Conservation (phyloP, 2,113 vertebrate species). For the Oreochromis spilurus region DNA sequence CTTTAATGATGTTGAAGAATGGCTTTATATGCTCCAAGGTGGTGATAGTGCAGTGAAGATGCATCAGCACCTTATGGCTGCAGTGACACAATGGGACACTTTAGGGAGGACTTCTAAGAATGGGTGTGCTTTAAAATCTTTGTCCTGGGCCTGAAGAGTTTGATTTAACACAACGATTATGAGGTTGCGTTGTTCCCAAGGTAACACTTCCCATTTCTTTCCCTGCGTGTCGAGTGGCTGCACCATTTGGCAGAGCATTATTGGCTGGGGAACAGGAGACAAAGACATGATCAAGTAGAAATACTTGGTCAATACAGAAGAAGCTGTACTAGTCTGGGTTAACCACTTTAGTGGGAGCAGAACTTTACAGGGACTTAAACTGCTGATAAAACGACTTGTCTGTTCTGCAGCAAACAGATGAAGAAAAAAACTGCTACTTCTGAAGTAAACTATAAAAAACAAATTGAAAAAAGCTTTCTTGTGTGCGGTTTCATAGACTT, state of each 20-base stretch:
- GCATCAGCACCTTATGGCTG: not conserved
- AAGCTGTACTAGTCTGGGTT: not conserved
- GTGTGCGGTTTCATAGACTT: not conserved
- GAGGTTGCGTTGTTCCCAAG: conserved; percentile 38
- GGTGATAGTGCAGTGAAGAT: not conserved
- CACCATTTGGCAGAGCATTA: not conserved
- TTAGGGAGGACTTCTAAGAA: not conserved
- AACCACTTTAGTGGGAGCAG: not conserved
- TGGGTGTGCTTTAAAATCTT: not conserved
- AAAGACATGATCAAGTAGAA: not conserved
- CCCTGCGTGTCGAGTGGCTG: not conserved
- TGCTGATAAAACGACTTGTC: not conserved
- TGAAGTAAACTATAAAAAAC: not conserved
- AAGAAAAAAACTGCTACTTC: not conserved
- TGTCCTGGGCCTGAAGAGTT: not conserved
- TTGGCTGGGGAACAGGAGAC: not conserved
- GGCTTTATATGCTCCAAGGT: not conserved
- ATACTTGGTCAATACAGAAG: not conserved
- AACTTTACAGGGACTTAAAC: not conserved
- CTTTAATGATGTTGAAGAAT: not conserved
- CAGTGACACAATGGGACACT: not conserved
- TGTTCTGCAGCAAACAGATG: not conserved
- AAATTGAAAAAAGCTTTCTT: not conserved
- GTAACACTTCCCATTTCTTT: not conserved
- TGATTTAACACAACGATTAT: not conserved